Evolutionary conservation across 2,113 vertebrate species (phyloP), one percentile per base, ranked within the genome.

Genomic region (Promerops cafer): DNA sequence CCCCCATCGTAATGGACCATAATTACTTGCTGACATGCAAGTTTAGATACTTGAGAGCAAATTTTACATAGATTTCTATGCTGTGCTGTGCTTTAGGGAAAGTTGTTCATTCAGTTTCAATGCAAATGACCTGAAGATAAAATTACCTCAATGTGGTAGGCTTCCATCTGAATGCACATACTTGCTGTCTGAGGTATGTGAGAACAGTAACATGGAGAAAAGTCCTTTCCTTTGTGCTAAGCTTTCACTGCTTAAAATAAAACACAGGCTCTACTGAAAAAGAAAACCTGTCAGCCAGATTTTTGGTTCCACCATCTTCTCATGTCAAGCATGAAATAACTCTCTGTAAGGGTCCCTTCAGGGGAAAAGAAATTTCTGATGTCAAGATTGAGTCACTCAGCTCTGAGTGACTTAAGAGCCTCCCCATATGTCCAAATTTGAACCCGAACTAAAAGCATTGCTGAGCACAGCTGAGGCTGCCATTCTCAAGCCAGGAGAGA

Each of bases 281-380:
- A 92, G 60, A 72, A 89, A 93, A 78, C 74, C 77, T 89, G 70
- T 82, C 89, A 94, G 37, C 22, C 68, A 93, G 60, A 87, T 77
- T 90, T 86, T 75, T 89, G 65, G 72, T 92, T 90, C 56, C 26
- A 68, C 81, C 28, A 23, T 63, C 69, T 78, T 91, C 37, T 92
- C 69, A 89, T 10, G 40, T 87, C 69, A 81, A 85, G 77, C 72
- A 78, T 91, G 80, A 93, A 86, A 16, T 68, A 81, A 83, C 35
- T 52, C 59, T 81, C 72, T 81, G 44, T 50, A 77, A 79, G 33
- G 15, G 65, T 83, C 18, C 60, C 74, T 42, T 54, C 49, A 56
- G 72, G 65, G 45, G 20, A 71, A 39, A 72, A 84, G 60, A 81
- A 59, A 88, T 77, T 74, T 89, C 81, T 96, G 52, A 66, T 91